These are phyloP conservation scores for Capitulum mitella DNA, from an alignment of 2,888 invertebrate genomes.

Conservation along the genomic window DNA sequence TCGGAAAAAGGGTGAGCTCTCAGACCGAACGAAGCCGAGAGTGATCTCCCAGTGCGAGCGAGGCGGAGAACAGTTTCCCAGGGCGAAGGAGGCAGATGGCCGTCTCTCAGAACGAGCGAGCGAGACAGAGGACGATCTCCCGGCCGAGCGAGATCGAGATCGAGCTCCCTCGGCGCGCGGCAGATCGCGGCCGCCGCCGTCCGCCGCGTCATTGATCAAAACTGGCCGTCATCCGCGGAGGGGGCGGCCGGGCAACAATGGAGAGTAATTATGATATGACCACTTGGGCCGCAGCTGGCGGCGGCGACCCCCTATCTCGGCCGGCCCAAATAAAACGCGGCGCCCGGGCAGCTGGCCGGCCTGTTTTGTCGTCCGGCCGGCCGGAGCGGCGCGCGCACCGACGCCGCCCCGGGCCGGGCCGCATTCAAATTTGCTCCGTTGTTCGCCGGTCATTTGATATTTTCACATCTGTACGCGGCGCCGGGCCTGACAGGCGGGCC, in stretches of 20 bases:
- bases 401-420: background rate
- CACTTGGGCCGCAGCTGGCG: constrained; percentile 13
- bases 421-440: constrained; percentile 19
- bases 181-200: too few relatives aligned
- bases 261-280: constrained; percentile 18
- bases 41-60: too few relatives aligned
- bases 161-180: too few relatives aligned
- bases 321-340: constrained; percentile 2
- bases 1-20: too few relatives aligned
- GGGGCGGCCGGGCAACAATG: constrained; percentile 1
- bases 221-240: background rate
- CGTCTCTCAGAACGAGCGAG: too few relatives aligned
- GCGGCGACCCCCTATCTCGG: background rate
- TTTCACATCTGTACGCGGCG: constrained; percentile 9
- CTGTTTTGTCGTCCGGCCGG: constrained; percentile 16
- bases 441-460: constrained; percentile 19
- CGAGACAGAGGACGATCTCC: too few relatives aligned
- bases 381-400: background rate
- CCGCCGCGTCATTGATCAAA: constrained; percentile 8
- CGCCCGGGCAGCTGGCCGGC: background rate
- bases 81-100: too few relatives aligned
- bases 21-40: too few relatives aligned
- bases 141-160: too few relatives aligned
- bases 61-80: too few relatives aligned
- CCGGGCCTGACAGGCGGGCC: background rate